Conservation (phyloP, 1,140 invertebrate species). For the Leptinotarsa defecta region DNA sequence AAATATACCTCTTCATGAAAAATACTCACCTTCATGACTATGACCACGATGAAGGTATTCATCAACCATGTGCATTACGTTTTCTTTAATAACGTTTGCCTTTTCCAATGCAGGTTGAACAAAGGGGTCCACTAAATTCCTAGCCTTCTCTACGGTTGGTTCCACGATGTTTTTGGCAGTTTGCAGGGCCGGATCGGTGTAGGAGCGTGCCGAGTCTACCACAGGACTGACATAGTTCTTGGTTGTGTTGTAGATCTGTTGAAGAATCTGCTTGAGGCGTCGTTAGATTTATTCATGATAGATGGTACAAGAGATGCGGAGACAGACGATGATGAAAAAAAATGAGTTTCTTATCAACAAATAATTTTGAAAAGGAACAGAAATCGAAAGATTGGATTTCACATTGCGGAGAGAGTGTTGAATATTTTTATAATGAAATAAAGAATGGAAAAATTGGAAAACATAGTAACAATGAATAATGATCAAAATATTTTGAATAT, state of each 20-base stretch:
- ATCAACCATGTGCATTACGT: slow-evolving; percentile 46
- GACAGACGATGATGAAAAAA: no score
- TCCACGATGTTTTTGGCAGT: slow-evolving; percentile 40
- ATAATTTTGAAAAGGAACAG: no score
- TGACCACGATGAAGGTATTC: slow-evolving; percentile 38
- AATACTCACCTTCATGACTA: slow-evolving; percentile 21
- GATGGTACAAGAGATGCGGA: slow-evolving; percentile 6
- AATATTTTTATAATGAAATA: no score
- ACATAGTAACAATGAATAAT: no score
- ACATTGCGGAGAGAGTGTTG: no score
- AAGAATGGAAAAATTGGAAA: no score
- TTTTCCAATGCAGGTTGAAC: slow-evolving; percentile 46
- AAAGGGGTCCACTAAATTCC: slow-evolving; percentile 41
- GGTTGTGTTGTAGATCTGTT: slow-evolving; percentile 54
- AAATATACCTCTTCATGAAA: background rate
- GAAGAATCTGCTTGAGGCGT: slow-evolving; percentile 55
- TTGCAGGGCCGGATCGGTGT: slow-evolving; percentile 46
- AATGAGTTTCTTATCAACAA: no score
- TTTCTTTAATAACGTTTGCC: slow-evolving; percentile 44
- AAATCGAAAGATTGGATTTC: no score
- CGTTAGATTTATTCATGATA: slow-evolving; percentile 32
- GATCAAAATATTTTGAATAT: no score
- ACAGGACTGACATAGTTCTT: slow-evolving; percentile 39
- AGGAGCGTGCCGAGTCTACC: slow-evolving; percentile 46
- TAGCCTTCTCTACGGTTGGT: slow-evolving; percentile 42